A percentile compares a stretch with the other conserved stretches of the same genome.
These are phyloP conservation scores for Tortrix viridana DNA, from an alignment of 2,888 invertebrate genomes.

Conservation along the genomic window DNA sequence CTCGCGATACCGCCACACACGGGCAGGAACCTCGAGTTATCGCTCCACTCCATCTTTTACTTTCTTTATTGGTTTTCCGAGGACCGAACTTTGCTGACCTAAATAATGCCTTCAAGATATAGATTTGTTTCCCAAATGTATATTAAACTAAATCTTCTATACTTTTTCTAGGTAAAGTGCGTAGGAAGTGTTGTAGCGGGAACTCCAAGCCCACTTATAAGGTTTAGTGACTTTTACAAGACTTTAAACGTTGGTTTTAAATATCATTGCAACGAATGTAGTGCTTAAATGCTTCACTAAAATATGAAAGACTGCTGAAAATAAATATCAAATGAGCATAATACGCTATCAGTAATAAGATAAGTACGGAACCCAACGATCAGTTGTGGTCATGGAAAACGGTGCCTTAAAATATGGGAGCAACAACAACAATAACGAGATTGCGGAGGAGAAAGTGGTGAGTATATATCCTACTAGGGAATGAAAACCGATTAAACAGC, in stretches of 20 bases:
- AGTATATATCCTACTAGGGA: slow-evolving; percentile 49
- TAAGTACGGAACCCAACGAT: slow-evolving; percentile 67
- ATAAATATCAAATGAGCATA: slow-evolving; percentile 54
- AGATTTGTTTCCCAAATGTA: neutral
- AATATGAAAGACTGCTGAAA: slow-evolving; percentile 39
- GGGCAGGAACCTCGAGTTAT: slow-evolving; percentile 5
- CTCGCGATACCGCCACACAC: slow-evolving; percentile 4
- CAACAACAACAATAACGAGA: slow-evolving; percentile 83
- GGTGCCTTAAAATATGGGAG: slow-evolving; percentile 85
- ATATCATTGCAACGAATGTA: slow-evolving; percentile 49
- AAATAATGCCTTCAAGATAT: neutral
- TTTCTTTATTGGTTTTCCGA: slow-evolving; percentile 12
- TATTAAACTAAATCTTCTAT: neutral
- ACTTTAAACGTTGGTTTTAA: slow-evolving; percentile 50
- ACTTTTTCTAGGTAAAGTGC: neutral
- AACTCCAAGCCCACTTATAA: slow-evolving; percentile 3
- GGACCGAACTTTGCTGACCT: slow-evolving; percentile 25
- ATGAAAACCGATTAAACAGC: neutral
- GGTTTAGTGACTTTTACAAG: slow-evolving; percentile 46
- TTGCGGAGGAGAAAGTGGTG: slow-evolving; percentile 80
- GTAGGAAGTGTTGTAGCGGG: neutral
- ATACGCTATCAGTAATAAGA: slow-evolving; percentile 45
- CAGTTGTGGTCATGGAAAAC: slow-evolving; percentile 83
- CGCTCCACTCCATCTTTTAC: slow-evolving; percentile 16
- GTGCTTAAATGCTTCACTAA: slow-evolving; percentile 24